phyloP scores from a whole-genome alignment of 2,113 vertebrate genomes.

The Macquaria australasica region DNA sequence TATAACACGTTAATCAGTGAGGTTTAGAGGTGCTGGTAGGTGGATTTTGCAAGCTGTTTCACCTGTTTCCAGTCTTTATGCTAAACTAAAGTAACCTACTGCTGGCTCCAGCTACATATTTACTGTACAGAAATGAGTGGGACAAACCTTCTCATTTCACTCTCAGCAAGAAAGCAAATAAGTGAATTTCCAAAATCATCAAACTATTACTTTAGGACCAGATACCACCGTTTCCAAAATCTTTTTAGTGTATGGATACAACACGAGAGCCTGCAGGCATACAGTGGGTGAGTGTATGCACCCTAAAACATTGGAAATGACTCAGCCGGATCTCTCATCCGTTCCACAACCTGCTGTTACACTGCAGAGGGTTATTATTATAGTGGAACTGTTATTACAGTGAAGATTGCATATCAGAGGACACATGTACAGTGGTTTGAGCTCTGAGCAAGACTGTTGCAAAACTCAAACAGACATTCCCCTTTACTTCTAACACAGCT shows the following conservation, averaged over 20 bases:
- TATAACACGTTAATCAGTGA: background rate
- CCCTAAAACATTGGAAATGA: constrained; percentile 16
- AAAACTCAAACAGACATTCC: constrained; percentile 10
- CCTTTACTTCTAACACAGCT: constrained; percentile 1
- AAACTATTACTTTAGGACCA: background rate
- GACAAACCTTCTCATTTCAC: background rate
- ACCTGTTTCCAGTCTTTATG: too few species aligned
- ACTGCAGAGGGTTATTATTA: constrained; percentile 38
- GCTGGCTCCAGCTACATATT: background rate
- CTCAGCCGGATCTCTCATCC: constrained; percentile 12
- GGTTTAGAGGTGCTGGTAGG: background rate
- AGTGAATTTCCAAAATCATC: background rate
- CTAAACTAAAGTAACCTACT: too few species aligned
- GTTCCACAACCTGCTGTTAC: constrained; percentile 30
- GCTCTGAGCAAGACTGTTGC: constrained; percentile 25
- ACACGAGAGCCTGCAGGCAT: background rate
- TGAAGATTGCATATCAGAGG: constrained; percentile 37
- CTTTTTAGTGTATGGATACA: background rate
- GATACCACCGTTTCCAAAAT: background rate
- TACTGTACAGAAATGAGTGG: background rate
- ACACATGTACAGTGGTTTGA: constrained; percentile 26
- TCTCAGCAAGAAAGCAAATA: background rate
- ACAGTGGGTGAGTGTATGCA: background rate
- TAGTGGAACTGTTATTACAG: constrained; percentile 38
- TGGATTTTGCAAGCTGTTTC: too few species aligned